Evolutionary conservation across 2,113 vertebrate genomes (phyloP), one percentile per base, ranked within the genome.

Genomic region (Alligator mississippiensis): DNA sequence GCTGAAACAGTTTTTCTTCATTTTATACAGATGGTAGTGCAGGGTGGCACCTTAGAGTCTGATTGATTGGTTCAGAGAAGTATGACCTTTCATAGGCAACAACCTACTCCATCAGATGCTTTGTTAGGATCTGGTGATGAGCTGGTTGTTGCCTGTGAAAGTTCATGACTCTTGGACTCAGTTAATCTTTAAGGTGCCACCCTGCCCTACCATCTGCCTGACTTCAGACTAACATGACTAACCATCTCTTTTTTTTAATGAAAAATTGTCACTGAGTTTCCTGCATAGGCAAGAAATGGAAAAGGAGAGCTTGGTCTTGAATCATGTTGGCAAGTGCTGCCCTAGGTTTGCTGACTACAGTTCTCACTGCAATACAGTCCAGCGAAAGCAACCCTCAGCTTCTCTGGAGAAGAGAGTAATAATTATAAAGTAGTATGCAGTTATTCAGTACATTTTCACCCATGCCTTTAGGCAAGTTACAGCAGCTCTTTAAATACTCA

Each of bases 361-460:
- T 1, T 6, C 57, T 85, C 63, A 34, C 4, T 38, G 5, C 1
- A 28, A 5, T 4, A 25, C 2, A 1, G 18, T 60, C n/a, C 24
- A 16, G 21, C 38, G 47, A 7, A 55, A 22, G 1, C 17, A 85
- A 59, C 2, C 34, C 16, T 10, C 19, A 11, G 6, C 6, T 57
- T 83, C 62, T 91, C 82, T 47, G 75, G 57, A 57, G 27, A 30
- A 72, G 70, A 13, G 21, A 13, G 10, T 72, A 34, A 12, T 70
- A 70, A 34, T 34, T 38, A 19, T 68, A 68, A 66, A 68, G 16
- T 28, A 30, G 16, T n/a, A 34, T 72, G 68, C 18, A 5, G 16
- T 75, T 90, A 85, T 24, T 6, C 6, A 72, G 47, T 8, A 61
- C 4, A 5, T 61, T 82, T 19, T 82, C 4, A 5, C 8, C 57